Conservation (phyloP, 30 jellyfish, hydroid and myxozoan genomes). For the Phacellophora camtschatica region DNA sequence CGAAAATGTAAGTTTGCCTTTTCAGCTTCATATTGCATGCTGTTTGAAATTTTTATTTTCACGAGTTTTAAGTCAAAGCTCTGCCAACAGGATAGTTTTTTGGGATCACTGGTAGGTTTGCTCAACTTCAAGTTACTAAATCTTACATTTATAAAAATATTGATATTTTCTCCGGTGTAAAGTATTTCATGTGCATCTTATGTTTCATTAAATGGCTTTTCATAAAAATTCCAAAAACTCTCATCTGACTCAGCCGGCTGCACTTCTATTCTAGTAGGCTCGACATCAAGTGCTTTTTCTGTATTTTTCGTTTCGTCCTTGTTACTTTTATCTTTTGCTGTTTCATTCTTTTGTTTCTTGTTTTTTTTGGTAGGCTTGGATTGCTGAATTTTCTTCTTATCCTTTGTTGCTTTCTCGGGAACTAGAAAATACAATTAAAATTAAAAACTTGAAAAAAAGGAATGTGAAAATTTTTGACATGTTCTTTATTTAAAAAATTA, state of each 20-base stretch:
- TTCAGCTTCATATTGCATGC: no score
- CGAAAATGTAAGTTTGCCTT: no score
- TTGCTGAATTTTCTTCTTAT: not conserved
- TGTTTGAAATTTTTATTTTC: no score
- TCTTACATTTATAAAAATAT: no score
- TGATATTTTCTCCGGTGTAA: no score
- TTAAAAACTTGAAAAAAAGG: no score
- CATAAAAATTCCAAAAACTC: slow-evolving; percentile 60
- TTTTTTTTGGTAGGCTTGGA: not conserved
- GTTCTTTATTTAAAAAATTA: not conserved
- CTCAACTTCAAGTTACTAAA: no score
- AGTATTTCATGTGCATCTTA: not conserved
- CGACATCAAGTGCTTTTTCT: no score
- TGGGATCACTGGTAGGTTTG: not conserved
- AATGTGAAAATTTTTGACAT: no score
- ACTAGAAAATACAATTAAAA: no score
- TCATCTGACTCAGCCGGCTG: slow-evolving; percentile 55
- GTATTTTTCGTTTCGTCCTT: not conserved
- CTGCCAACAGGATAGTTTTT: no score
- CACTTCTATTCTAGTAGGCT: slow-evolving; percentile 54
- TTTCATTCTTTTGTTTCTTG: not conserved
- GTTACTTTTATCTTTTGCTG: not conserved
- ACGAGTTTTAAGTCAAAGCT: no score
- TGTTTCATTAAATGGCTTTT: slow-evolving; percentile 42
- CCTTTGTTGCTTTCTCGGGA: not conserved